Evolutionary conservation across 2,888 invertebrate genomes (phyloP).

Genomic region (Erebia epiphron): DNA sequence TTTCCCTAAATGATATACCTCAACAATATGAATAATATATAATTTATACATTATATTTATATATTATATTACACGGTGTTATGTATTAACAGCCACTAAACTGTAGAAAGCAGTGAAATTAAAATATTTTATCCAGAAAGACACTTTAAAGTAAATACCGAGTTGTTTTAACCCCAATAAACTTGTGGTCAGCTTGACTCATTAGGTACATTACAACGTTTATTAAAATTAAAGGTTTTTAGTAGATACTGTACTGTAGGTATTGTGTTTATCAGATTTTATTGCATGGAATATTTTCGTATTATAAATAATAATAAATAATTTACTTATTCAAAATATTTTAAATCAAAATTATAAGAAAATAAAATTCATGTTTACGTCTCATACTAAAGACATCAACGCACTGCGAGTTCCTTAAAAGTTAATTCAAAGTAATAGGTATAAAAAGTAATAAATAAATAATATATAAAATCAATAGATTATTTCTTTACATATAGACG

Average conservation of each 20-base stretch:
- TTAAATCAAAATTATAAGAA: background rate
- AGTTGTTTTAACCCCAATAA: background rate
- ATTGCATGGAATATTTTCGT: background rate
- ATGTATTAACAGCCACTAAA: too few species aligned
- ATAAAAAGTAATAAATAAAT: too few species aligned
- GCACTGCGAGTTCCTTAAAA: background rate
- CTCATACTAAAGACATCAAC: slow-evolving; percentile 15
- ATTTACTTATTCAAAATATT: background rate
- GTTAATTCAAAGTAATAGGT: background rate
- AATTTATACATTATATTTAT: too few species aligned
- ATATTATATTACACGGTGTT: too few species aligned
- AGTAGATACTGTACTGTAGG: too few species aligned
- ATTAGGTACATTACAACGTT: background rate
- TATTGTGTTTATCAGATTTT: background rate
- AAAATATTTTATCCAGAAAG: too few species aligned
- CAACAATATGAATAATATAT: too few species aligned
- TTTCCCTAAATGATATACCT: too few species aligned
- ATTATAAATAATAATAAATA: background rate
- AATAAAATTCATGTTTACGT: background rate
- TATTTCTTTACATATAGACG: too few species aligned
- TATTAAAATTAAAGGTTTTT: background rate
- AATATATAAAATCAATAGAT: too few species aligned
- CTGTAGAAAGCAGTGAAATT: too few species aligned
- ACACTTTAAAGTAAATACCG: background rate
- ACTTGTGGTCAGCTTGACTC: background rate